Evolutionary conservation across 2,888 invertebrate species (phyloP).

Genomic region (Mayetiola destructor): DNA sequence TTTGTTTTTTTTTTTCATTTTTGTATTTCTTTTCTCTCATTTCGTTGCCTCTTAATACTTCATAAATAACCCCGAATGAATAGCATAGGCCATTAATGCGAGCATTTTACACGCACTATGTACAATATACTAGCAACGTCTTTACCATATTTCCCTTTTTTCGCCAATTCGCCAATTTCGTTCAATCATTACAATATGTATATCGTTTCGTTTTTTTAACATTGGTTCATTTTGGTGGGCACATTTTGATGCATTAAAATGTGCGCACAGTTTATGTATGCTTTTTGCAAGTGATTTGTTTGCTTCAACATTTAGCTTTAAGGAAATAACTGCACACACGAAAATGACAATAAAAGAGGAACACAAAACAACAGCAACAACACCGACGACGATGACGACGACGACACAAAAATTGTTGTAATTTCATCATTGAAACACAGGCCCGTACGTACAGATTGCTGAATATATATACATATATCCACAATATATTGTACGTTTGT

Average conservation of each 20-base stretch:
- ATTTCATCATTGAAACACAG: too few species aligned
- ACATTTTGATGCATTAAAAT: too few species aligned
- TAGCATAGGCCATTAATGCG: constrained; percentile 12
- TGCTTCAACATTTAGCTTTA: background rate
- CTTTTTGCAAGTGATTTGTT: constrained; percentile 8
- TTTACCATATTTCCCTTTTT: too few species aligned
- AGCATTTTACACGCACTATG: too few species aligned
- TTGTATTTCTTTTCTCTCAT: too few species aligned
- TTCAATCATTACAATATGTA: constrained; percentile 1
- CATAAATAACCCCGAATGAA: constrained; percentile 1
- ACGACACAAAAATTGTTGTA: background rate
- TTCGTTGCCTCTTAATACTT: too few species aligned
- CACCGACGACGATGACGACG: background rate
- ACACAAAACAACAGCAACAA: background rate
- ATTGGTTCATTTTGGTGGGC: background rate
- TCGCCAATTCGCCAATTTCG: too few species aligned
- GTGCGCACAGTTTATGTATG: too few species aligned
- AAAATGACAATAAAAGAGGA: background rate
- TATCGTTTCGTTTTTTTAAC: background rate
- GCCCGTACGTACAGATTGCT: too few species aligned
- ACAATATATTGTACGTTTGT: background rate
- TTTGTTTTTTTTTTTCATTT: too few species aligned
- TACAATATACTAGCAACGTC: too few species aligned
- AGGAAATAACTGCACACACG: background rate
- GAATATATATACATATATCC: too few species aligned